Conservation (phyloP, 2,888 invertebrate species). For the Clitarchus hookeri region DNA sequence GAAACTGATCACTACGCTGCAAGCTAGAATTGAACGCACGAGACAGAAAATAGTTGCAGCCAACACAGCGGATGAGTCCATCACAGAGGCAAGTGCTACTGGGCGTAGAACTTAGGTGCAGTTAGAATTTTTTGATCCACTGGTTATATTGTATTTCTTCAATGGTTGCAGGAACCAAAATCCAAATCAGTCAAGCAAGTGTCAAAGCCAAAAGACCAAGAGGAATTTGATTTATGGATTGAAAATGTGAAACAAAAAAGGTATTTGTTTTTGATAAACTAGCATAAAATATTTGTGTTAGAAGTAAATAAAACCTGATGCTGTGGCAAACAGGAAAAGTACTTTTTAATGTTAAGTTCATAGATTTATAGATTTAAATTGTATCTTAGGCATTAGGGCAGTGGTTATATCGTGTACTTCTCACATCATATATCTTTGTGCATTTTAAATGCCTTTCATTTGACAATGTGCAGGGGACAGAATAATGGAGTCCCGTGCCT, state of each 20-base stretch:
- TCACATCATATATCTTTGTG: too few species aligned
- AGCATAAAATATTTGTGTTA: too few species aligned
- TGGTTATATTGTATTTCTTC: not conserved
- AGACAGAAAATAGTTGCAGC: slow-evolving; percentile 75
- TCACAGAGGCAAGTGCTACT: slow-evolving; percentile 47
- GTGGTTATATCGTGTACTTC: too few species aligned
- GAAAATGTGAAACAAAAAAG: slow-evolving; percentile 62
- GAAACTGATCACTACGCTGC: slow-evolving; percentile 70
- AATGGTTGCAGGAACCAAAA: slow-evolving; percentile 46
- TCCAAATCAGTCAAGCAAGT: slow-evolving; percentile 40
- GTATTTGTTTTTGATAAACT: slow-evolving; percentile 53
- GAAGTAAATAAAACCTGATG: too few species aligned
- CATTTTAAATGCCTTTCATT: too few species aligned
- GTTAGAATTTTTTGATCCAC: not conserved
- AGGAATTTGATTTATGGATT: slow-evolving; percentile 62
- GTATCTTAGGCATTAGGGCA: too few species aligned
- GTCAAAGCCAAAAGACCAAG: slow-evolving; percentile 55
- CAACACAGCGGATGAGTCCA: slow-evolving; percentile 66
- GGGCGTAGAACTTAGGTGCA: not conserved
- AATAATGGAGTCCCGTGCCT: too few species aligned
- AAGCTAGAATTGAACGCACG: slow-evolving; percentile 74
- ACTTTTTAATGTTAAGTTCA: too few species aligned
- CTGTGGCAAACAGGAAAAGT: too few species aligned
- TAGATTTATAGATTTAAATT: too few species aligned
- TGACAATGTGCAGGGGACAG: too few species aligned